Conservation (phyloP, 2,888 invertebrate genomes). For the Pteria penguin region DNA sequence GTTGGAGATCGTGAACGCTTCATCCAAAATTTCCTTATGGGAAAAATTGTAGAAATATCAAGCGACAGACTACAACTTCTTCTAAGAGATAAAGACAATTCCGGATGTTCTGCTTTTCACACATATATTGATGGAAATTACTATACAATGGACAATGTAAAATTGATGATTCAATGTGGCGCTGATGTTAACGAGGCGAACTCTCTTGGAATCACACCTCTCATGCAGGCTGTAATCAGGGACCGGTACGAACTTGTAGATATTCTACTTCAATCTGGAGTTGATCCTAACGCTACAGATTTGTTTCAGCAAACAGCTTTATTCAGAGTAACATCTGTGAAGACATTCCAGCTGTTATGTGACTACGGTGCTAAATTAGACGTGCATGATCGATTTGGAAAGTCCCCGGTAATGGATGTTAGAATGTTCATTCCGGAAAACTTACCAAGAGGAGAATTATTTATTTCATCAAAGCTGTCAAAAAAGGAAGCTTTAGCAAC, state of each 20-base stretch:
- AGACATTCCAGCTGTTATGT: slow-evolving; percentile 25
- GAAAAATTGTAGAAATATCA: neutral
- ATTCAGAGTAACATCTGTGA: slow-evolving; percentile 17
- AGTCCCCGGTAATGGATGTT: slow-evolving; percentile 8
- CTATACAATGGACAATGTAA: slow-evolving; percentile 18
- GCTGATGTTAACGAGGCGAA: slow-evolving; percentile 21
- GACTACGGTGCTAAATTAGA: slow-evolving; percentile 28
- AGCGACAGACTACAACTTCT: neutral
- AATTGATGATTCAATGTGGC: slow-evolving; percentile 28
- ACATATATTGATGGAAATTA: slow-evolving; percentile 29
- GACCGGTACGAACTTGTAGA: slow-evolving; percentile 24
- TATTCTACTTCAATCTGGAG: slow-evolving; percentile 29
- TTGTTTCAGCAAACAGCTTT: slow-evolving; percentile 38
- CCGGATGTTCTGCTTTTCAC: slow-evolving; percentile 37
- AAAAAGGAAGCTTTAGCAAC: slow-evolving; percentile 13
- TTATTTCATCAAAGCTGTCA: slow-evolving; percentile 7
- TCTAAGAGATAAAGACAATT: slow-evolving; percentile 24
- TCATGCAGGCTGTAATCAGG: slow-evolving; percentile 24
- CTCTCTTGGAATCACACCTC: slow-evolving; percentile 32
- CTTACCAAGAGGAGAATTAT: slow-evolving; percentile 13
- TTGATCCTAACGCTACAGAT: slow-evolving; percentile 30
- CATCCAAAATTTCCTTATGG: slow-evolving; percentile 2
- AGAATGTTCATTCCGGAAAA: slow-evolving; percentile 19
- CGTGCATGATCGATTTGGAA: slow-evolving; percentile 29
- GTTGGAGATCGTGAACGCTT: neutral